Evolutionary conservation across 2,888 invertebrate species (phyloP).

Genomic region (Coleophora flavipennella): DNA sequence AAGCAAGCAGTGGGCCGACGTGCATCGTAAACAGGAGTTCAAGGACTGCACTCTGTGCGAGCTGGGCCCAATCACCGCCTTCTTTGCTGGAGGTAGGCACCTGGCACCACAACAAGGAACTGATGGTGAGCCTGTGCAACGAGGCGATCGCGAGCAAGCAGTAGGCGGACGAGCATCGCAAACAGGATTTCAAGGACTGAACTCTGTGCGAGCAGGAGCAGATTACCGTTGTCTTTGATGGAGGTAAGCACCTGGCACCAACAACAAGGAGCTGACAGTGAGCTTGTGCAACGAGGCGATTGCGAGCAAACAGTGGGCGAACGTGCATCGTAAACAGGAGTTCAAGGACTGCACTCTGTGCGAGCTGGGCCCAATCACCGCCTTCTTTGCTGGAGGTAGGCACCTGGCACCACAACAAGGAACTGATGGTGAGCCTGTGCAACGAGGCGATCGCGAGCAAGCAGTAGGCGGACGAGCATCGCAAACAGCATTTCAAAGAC

Average conservation of each 20-base stretch:
- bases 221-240: too few species aligned
- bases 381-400: conserved; percentile 53
- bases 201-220: conserved; percentile 46
- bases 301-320: conserved; percentile 49
- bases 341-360: conserved; percentile 41
- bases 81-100: conserved; percentile 46
- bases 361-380: conserved; percentile 49
- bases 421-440: too few species aligned
- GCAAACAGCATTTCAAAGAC: conserved; percentile 26
- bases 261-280: conserved; percentile 52
- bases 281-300: conserved; percentile 47
- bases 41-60: conserved; percentile 41
- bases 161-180: conserved; percentile 45
- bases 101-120: background rate
- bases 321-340: conserved; percentile 29
- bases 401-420: background rate
- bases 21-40: conserved; percentile 28
- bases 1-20: conserved; percentile 47
- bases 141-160: conserved; percentile 47
- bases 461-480: conserved; percentile 45
- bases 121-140: too few species aligned
- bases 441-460: conserved; percentile 48
- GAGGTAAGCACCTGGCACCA: too few species aligned
- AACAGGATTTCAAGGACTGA: conserved; percentile 33
- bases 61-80: conserved; percentile 54